These are phyloP conservation scores for Hippocampus abdominalis DNA, from an alignment of 2,113 vertebrate species.

Conservation along the genomic window DNA sequence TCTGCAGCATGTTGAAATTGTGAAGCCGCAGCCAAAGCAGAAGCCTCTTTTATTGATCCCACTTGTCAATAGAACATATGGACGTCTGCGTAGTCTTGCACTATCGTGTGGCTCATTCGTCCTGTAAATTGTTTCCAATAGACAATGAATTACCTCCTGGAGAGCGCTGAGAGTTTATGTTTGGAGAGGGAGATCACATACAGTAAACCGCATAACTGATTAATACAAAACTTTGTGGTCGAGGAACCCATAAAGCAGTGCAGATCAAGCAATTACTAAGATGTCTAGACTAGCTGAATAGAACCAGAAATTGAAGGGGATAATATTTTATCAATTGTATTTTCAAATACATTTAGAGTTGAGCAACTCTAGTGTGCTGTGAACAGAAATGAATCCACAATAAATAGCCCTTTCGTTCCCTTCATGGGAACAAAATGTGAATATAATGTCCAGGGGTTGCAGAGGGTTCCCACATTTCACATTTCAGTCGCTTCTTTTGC, in stretches of 20 bases:
- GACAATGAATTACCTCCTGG: neutral
- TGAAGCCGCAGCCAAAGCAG: neutral
- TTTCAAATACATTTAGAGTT: too few relatives aligned
- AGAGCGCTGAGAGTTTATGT: neutral
- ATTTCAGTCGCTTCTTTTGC: neutral
- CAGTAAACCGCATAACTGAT: too few relatives aligned
- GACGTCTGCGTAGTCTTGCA: conserved; percentile 1
- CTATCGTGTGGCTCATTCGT: neutral
- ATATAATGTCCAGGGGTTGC: too few relatives aligned
- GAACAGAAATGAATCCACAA: too few relatives aligned
- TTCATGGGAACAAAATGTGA: too few relatives aligned
- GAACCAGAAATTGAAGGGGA: too few relatives aligned
- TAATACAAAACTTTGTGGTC: neutral
- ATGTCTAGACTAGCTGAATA: too few relatives aligned
- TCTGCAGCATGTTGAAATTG: neutral
- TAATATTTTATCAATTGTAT: too few relatives aligned
- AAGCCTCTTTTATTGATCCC: neutral
- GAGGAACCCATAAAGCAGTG: neutral
- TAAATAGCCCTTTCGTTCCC: too few relatives aligned
- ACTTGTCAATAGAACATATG: conserved; percentile 7
- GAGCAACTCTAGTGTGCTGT: too few relatives aligned
- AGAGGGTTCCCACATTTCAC: neutral
- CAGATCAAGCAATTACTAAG: too few relatives aligned
- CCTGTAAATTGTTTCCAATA: neutral
- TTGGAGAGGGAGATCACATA: neutral